Evolutionary conservation across 2,797 vertebrate genomes (phyloP).

Genomic region (Tapirus indicus): DNA sequence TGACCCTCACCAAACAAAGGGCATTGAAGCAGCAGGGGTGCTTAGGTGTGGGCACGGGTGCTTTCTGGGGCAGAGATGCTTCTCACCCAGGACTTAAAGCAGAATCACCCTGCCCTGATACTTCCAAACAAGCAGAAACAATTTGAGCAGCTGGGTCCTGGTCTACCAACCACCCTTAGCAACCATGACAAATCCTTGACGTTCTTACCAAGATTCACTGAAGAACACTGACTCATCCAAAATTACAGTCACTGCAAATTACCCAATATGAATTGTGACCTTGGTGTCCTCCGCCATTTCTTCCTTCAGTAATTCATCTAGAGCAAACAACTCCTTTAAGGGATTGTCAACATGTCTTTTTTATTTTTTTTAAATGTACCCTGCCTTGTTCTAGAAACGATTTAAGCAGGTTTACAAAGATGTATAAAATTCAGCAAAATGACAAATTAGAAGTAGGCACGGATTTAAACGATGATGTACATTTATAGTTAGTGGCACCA

Average conservation of each 20-base stretch:
- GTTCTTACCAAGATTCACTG: constrained; percentile 22
- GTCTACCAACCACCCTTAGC: constrained; percentile 65
- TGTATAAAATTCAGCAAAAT: constrained; percentile 28
- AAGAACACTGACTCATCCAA: constrained; percentile 69
- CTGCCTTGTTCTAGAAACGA: constrained; percentile 35
- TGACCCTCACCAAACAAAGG: background rate
- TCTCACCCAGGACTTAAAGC: background rate
- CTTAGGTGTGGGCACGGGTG: background rate
- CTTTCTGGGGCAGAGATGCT: background rate
- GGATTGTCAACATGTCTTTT: background rate
- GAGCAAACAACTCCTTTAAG: constrained; percentile 47
- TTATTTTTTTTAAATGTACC: background rate
- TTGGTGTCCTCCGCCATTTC: background rate
- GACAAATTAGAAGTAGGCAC: constrained; percentile 31
- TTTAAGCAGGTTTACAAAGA: constrained; percentile 40
- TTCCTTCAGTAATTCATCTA: constrained; percentile 55
- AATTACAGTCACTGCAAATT: constrained; percentile 43
- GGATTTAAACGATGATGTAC: background rate
- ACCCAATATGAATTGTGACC: background rate
- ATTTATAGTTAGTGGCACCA: constrained; percentile 36
- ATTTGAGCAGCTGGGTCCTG: constrained; percentile 20
- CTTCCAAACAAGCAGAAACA: constrained; percentile 55
- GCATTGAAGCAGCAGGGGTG: background rate
- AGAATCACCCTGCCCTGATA: background rate
- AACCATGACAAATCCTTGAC: background rate